phyloP scores from a whole-genome alignment of 2,888 invertebrate genomes.

The Sinodicranocentrus sp. region DNA sequence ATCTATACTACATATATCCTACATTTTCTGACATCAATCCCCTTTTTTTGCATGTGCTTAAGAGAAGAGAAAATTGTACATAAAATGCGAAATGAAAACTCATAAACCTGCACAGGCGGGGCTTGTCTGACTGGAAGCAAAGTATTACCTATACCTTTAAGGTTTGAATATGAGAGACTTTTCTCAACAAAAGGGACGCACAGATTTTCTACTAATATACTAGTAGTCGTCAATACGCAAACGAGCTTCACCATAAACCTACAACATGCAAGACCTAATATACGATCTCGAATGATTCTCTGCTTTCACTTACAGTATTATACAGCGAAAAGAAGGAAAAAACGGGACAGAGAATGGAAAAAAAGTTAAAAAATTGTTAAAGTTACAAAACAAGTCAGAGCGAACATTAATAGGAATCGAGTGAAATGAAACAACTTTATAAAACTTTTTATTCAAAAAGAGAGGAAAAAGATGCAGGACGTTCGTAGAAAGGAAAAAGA shows the following conservation, averaged over 20 bases:
- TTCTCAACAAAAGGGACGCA: constrained; percentile 34
- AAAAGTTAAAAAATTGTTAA: constrained; percentile 20
- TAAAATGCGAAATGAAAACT: constrained; percentile 59
- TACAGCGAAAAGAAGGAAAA: neutral
- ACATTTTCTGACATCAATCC: constrained; percentile 29
- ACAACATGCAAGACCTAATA: too few species aligned
- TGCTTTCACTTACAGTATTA: neutral
- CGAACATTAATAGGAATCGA: constrained; percentile 52
- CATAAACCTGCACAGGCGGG: constrained; percentile 25
- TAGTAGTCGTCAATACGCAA: constrained; percentile 31
- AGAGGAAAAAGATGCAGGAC: constrained; percentile 31
- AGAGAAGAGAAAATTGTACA: constrained; percentile 52
- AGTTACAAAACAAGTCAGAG: constrained; percentile 28
- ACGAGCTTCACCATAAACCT: neutral
- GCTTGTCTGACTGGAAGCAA: neutral
- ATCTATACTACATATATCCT: constrained; percentile 29
- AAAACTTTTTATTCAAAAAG: constrained; percentile 58
- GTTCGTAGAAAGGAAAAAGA: constrained; percentile 13
- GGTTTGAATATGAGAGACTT: neutral
- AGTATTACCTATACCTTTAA: neutral
- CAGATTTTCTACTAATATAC: constrained; percentile 46
- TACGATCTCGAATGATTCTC: too few species aligned
- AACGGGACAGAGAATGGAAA: neutral
- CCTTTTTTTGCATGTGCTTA: constrained; percentile 26
- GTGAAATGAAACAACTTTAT: constrained; percentile 49